A percentile compares a stretch with the other conserved stretches of the same genome.
These are phyloP conservation scores for Dryomyza anilis DNA, from an alignment of 2,888 invertebrate genomes.

Conservation along the genomic window DNA sequence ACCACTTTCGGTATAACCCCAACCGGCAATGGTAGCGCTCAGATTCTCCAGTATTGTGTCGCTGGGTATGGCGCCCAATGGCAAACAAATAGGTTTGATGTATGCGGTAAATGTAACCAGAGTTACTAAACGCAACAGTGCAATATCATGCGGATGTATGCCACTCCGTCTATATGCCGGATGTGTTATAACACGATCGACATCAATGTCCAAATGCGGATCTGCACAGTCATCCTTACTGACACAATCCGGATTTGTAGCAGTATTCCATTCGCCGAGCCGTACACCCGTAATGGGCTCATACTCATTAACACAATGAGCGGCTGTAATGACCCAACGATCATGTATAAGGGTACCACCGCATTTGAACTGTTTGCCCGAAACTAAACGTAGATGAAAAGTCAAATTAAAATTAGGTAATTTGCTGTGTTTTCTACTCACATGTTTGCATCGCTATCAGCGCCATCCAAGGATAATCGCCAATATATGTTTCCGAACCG, in stretches of 20 bases:
- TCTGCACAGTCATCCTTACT: slow-evolving; percentile 64
- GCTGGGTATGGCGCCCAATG: slow-evolving; percentile 51
- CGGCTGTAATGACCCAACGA: slow-evolving; percentile 74
- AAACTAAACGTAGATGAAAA: slow-evolving; percentile 58
- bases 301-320: slow-evolving; percentile 71
- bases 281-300: slow-evolving; percentile 62
- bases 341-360: slow-evolving; percentile 71
- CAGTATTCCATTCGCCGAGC: slow-evolving; percentile 55
- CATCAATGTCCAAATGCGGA: slow-evolving; percentile 65
- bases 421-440: no score
- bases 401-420: no score
- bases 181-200: slow-evolving; percentile 69
- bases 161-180: no score
- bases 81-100: slow-evolving; percentile 67
- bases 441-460: not conserved
- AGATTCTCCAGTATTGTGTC: no score
- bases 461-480: slow-evolving; percentile 9
- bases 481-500: slow-evolving; percentile 1
- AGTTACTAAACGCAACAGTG: slow-evolving; percentile 67
- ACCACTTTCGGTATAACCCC: slow-evolving; percentile 72
- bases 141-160: slow-evolving; percentile 75
- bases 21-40: slow-evolving; percentile 66
- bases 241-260: slow-evolving; percentile 47
- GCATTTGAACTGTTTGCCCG: slow-evolving; percentile 69
- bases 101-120: slow-evolving; percentile 64